Percentiles rank a stretch among this genome's conserved stretches.
These are phyloP conservation scores for Stegastes partitus DNA, from an alignment of 2,113 vertebrate genomes.

Conservation along the genomic window DNA sequence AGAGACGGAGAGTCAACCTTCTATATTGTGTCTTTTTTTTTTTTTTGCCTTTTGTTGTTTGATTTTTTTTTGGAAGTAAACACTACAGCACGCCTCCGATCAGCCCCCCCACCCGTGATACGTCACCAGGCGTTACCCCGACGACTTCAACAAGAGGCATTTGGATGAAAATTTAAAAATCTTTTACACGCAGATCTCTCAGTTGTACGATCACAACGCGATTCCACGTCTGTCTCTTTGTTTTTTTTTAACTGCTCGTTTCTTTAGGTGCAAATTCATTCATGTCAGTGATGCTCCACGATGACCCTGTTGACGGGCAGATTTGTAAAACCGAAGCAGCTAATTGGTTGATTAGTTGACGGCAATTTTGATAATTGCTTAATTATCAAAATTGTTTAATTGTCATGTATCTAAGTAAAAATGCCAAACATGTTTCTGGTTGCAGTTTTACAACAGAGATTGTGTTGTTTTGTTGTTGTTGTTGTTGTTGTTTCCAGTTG, in stretches of 20 bases:
- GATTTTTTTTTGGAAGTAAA: constrained; percentile 18
- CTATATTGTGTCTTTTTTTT: constrained; percentile 46
- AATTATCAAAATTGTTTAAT: too few relatives aligned
- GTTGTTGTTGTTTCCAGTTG: too few relatives aligned
- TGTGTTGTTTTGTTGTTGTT: too few relatives aligned
- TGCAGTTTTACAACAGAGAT: too few relatives aligned
- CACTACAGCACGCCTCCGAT: background rate
- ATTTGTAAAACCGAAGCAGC: too few relatives aligned
- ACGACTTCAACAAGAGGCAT: background rate
- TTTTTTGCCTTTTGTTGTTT: constrained; percentile 14
- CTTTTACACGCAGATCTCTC: constrained; percentile 33
- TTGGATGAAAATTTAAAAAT: constrained; percentile 1
- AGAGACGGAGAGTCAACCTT: constrained; percentile 53
- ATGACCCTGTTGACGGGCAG: too few relatives aligned
- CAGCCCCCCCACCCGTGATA: background rate
- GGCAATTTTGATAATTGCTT: too few relatives aligned
- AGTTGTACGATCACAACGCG: constrained; percentile 38
- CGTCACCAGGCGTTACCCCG: background rate
- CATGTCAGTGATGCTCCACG: background rate
- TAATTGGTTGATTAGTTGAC: too few relatives aligned
- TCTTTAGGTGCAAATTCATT: constrained; percentile 11
- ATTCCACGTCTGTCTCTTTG: constrained; percentile 29
- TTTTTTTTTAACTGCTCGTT: background rate
- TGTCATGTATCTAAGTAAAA: background rate
- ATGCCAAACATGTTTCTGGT: background rate